phyloP scores from a whole-genome alignment of 2,797 vertebrate species.

The Pantherophis alleghaniensis region DNA sequence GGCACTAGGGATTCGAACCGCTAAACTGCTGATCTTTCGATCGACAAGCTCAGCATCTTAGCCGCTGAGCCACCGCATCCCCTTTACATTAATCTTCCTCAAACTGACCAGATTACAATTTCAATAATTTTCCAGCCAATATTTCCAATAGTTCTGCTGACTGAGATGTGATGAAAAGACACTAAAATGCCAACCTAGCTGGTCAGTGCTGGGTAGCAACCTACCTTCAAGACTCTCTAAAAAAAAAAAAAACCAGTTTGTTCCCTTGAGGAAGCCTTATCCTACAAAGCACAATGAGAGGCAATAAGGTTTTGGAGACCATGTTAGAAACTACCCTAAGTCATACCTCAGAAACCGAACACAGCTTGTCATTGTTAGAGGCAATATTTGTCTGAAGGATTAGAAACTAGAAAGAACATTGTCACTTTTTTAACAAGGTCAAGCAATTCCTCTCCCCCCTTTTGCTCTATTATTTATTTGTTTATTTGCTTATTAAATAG shows the following conservation, averaged over 20 bases:
- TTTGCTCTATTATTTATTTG: not conserved
- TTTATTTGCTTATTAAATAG: no score
- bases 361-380: not conserved
- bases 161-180: not conserved
- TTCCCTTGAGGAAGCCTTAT: slow-evolving; percentile 9
- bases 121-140: not conserved
- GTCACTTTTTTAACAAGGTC: not conserved
- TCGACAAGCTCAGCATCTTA: no score
- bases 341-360: slow-evolving; percentile 13
- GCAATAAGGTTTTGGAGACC: slow-evolving; percentile 13
- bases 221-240: not conserved
- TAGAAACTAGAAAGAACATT: not conserved
- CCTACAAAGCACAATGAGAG: not conserved
- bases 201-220: not conserved
- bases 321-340: slow-evolving; percentile 25
- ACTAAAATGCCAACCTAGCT: not conserved
- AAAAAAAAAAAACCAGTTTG: not conserved
- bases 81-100: not conserved
- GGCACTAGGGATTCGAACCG: no score
- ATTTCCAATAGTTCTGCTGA: not conserved
- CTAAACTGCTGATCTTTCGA: no score
- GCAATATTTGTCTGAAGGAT: not conserved
- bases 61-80: no score
- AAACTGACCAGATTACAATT: not conserved
- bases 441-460: not conserved